These are phyloP conservation scores for Physella acuta DNA, from an alignment of 1,140 invertebrate species.

Conservation along the genomic window DNA sequence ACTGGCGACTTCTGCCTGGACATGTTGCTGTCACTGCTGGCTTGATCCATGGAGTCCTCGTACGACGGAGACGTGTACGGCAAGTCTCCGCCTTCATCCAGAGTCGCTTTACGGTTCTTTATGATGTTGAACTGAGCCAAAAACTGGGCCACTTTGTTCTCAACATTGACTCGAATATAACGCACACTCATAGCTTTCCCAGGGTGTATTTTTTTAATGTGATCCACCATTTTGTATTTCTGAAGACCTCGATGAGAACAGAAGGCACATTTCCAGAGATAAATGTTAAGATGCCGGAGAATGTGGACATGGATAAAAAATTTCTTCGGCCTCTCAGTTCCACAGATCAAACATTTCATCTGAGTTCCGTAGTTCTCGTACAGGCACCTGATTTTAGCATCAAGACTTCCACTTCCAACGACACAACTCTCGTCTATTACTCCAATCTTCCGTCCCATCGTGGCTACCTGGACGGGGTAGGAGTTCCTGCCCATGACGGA, in stretches of 20 bases:
- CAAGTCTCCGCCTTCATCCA: not conserved
- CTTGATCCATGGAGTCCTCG: not conserved
- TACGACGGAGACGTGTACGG: not conserved
- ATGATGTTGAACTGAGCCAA: slow-evolving; percentile 15
- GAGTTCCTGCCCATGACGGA: slow-evolving; percentile 34
- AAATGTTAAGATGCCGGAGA: slow-evolving; percentile 34
- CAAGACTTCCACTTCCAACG: slow-evolving; percentile 34
- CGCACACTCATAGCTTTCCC: slow-evolving; percentile 25
- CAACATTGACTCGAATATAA: slow-evolving; percentile 32
- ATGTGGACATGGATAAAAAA: slow-evolving; percentile 38
- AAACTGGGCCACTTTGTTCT: slow-evolving; percentile 30
- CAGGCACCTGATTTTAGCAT: slow-evolving; percentile 31
- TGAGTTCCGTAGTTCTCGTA: slow-evolving; percentile 35
- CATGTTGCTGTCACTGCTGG: not conserved
- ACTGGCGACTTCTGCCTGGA: slow-evolving; percentile 10
- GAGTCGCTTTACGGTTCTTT: not conserved
- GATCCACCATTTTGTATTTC: slow-evolving; percentile 36
- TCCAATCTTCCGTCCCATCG: slow-evolving; percentile 1
- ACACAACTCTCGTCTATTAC: slow-evolving; percentile 20
- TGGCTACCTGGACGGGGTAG: slow-evolving; percentile 25
- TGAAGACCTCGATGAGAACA: slow-evolving; percentile 33
- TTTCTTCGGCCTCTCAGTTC: slow-evolving; percentile 32
- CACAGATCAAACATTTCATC: slow-evolving; percentile 35
- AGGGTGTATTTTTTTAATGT: slow-evolving; percentile 35
- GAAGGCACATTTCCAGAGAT: slow-evolving; percentile 33